Conservation (phyloP, 2,888 invertebrate genomes). For the Leucozona laternaria region DNA sequence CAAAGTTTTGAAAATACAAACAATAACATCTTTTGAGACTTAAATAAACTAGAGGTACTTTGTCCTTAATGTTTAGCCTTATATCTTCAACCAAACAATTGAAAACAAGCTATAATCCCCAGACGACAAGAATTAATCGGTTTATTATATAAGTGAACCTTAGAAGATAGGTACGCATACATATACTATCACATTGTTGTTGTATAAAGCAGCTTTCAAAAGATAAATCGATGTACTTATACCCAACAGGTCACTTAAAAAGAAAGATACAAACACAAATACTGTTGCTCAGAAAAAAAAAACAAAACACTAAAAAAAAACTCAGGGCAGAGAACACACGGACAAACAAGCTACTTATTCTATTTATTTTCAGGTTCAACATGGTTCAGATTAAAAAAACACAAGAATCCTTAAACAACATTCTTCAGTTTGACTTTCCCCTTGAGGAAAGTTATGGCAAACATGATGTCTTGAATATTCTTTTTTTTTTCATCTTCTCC, state of each 20-base stretch:
- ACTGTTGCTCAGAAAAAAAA: neutral
- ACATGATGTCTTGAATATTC: neutral
- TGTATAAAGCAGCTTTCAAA: neutral
- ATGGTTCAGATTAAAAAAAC: neutral
- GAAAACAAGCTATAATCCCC: conserved; percentile 2
- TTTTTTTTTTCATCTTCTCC: neutral
- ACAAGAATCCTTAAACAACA: conserved; percentile 27
- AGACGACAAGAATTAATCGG: conserved; percentile 17
- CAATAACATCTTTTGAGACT: neutral
- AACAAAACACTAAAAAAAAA: neutral
- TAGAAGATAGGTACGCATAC: too few species aligned
- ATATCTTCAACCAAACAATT: conserved; percentile 4
- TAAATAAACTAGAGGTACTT: neutral
- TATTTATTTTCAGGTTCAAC: conserved; percentile 4
- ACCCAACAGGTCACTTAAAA: neutral
- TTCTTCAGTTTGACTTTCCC: neutral
- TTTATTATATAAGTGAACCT: conserved; percentile 5
- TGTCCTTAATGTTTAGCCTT: conserved; percentile 11
- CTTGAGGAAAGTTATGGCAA: neutral
- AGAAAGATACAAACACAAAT: neutral
- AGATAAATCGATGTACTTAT: conserved; percentile 22
- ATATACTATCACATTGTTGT: neutral
- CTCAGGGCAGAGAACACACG: neutral
- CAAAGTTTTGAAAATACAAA: neutral
- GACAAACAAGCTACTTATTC: conserved; percentile 16